Evolutionary conservation across 2,888 invertebrate genomes (phyloP).

Genomic region (Luperina testacea): DNA sequence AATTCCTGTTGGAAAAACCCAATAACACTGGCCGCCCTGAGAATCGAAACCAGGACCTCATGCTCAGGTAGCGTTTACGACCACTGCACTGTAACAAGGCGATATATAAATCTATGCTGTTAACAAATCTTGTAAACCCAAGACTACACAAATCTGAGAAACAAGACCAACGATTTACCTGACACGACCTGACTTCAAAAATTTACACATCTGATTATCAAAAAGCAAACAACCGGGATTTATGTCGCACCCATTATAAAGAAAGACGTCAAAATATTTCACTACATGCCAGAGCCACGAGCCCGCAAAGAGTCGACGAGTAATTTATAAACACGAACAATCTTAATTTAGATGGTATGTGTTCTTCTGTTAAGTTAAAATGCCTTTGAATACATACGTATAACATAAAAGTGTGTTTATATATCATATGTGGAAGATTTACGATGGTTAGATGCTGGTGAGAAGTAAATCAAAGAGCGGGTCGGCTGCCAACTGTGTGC

Average conservation of each 20-base stretch:
- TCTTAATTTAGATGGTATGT: slow-evolving; percentile 64
- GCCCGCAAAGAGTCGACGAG: slow-evolving; percentile 62
- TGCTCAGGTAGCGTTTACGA: neutral
- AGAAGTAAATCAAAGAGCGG: slow-evolving; percentile 86
- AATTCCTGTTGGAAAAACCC: neutral
- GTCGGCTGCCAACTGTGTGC: slow-evolving; percentile 83
- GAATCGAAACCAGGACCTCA: neutral
- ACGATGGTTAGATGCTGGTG: slow-evolving; percentile 80
- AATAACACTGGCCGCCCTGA: neutral
- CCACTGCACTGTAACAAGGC: neutral
- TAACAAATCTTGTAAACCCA: slow-evolving; percentile 16
- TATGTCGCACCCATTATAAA: slow-evolving; percentile 49
- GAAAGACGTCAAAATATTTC: slow-evolving; percentile 55
- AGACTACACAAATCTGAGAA: slow-evolving; percentile 27
- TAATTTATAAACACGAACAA: slow-evolving; percentile 64
- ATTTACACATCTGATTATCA: slow-evolving; percentile 45
- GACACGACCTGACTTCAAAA: slow-evolving; percentile 32
- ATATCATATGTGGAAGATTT: slow-evolving; percentile 73
- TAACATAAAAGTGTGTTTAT: slow-evolving; percentile 65
- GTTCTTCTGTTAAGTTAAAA: slow-evolving; percentile 68
- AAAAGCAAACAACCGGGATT: slow-evolving; percentile 41
- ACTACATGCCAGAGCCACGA: slow-evolving; percentile 40
- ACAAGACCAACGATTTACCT: slow-evolving; percentile 33
- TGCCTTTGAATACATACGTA: slow-evolving; percentile 57
- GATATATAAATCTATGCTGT: neutral